Percentiles rank a stretch among this genome's conserved stretches.
Conservation (phyloP, 2,113 vertebrate species). For the Regulus satrapa region DNA sequence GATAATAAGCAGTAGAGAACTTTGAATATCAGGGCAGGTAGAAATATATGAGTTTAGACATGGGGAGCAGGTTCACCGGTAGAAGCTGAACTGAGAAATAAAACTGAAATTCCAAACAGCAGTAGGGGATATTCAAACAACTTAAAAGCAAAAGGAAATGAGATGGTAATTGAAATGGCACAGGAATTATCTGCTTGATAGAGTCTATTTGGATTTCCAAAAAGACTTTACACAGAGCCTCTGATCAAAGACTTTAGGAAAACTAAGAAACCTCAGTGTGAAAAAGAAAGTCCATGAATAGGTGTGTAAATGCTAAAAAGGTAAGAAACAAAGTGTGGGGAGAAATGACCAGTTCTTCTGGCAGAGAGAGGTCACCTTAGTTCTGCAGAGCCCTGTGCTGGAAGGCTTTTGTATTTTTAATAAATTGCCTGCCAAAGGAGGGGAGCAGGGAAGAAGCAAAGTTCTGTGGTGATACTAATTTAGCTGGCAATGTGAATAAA, state of each 20-base stretch:
- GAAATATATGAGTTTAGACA: not conserved
- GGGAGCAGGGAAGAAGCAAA: not conserved
- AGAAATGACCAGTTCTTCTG: not conserved
- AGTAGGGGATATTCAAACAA: not conserved
- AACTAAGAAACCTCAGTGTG: not conserved
- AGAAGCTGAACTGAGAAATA: not conserved
- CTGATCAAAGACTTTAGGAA: not conserved
- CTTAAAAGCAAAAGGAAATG: constrained; percentile 7
- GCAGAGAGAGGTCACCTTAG: not conserved
- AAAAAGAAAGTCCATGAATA: not conserved
- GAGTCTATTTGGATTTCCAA: not conserved
- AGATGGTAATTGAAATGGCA: not conserved
- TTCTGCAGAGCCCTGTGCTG: not conserved
- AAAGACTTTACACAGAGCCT: not conserved
- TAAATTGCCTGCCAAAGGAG: not conserved
- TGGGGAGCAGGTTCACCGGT: accelerated
- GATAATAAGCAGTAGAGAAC: not conserved
- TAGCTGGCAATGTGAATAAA: not conserved
- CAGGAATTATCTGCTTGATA: not conserved
- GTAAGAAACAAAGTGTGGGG: not conserved
- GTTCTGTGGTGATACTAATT: not conserved
- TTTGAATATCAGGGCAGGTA: not conserved
- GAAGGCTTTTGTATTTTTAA: not conserved
- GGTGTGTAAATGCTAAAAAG: not conserved
- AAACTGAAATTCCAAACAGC: not conserved